phyloP scores from a whole-genome alignment of 2,888 invertebrate genomes.

The Epirrhoe alternata region DNA sequence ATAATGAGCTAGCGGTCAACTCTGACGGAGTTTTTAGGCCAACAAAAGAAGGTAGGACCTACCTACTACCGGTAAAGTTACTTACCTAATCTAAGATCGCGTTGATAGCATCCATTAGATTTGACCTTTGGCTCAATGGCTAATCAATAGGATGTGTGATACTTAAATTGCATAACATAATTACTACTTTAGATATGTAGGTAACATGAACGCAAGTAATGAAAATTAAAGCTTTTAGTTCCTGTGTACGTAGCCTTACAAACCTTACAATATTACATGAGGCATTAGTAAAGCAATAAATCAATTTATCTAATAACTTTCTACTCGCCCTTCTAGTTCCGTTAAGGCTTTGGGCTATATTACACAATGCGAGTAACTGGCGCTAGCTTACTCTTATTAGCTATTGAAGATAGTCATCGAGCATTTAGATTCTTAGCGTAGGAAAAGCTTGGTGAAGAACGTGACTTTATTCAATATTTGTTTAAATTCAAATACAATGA shows the following conservation, averaged over 20 bases:
- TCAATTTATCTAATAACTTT: constrained; percentile 50
- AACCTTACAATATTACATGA: constrained; percentile 38
- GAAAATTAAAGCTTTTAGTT: background rate
- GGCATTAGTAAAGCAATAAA: constrained; percentile 41
- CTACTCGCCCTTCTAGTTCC: constrained; percentile 33
- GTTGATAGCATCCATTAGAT: constrained; percentile 28
- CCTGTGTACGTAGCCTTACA: constrained; percentile 22
- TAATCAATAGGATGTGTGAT: constrained; percentile 21
- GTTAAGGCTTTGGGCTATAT: constrained; percentile 33
- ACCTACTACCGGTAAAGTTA: constrained; percentile 39
- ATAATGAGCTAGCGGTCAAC: too few relatives aligned
- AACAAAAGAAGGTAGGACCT: too few relatives aligned
- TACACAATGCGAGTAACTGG: constrained; percentile 26
- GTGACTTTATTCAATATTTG: too few relatives aligned
- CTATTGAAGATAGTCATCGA: constrained; percentile 18
- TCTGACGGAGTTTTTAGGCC: background rate
- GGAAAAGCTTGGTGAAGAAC: too few relatives aligned
- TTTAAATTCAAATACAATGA: too few relatives aligned
- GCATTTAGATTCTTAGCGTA: too few relatives aligned
- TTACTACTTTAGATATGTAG: constrained; percentile 8
- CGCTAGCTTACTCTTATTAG: constrained; percentile 24
- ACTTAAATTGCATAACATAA: constrained; percentile 21
- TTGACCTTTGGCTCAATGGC: constrained; percentile 28
- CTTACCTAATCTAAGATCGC: constrained; percentile 4
- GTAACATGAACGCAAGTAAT: background rate